Base-by-base conservation (phyloP, 2,113 vertebrate genomes). In the Aspiorhynchus laticeps region DNA sequence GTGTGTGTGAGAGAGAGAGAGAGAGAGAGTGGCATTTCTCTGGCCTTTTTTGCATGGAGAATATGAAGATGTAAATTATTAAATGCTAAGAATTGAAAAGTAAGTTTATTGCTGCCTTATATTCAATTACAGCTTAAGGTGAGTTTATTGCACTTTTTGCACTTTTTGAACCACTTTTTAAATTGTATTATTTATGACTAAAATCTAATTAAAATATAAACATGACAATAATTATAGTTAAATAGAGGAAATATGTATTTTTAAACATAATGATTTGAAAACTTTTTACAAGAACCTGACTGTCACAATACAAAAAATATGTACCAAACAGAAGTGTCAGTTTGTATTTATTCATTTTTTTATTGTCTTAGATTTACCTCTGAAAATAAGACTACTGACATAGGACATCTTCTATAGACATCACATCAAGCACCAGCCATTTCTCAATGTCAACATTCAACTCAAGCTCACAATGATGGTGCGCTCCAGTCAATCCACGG, bases 401-500 rank as follows among this genome's bases (percentile, higher is more conserved):
- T 12, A 31, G 75, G 48, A n/a, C n/a, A 28, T 38, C 31, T 17
- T 43, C 33, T 41, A 15, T 7, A 69, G 61, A 36, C 46, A 46
- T 71, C 38, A 67, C 81, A 71, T 19, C 21, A 83, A 79, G 76
- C 48, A 82, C 78, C 63, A 36, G 53, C 31, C 41, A 63, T 69
- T 79, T 59, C 48, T 78, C 48, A 46, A 19, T 43, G 41, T 75
- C 63, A 86, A 86, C 7, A 76, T 92, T 90, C 86, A 53, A 90
- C 90, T 86, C 81, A 75, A 63, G 17, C 24, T 51, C 26, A 76
- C 10, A 82, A 81, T 90, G 69, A 86, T 85, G 88, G 51, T 87
- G 73, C 76, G 90, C 89, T 86, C 31, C 90, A 12, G 89, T 88
- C 90, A 38, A 92, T 94, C 93, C 86, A 91, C 91, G 85, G 24